These are phyloP conservation scores for Leucozona laternaria DNA, from an alignment of 2,888 invertebrate genomes.

Conservation along the genomic window DNA sequence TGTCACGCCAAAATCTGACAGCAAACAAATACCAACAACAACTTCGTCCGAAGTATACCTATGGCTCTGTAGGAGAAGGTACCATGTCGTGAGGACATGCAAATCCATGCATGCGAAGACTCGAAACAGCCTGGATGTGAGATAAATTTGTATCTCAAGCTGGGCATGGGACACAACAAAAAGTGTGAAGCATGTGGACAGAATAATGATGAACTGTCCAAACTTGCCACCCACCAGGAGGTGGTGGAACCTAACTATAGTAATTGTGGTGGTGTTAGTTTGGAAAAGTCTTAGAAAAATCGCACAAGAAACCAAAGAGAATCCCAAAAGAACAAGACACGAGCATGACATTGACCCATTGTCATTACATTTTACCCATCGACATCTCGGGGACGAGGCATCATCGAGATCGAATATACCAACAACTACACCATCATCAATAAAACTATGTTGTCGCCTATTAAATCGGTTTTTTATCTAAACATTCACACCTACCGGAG, in stretches of 20 bases:
- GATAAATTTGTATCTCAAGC: slow-evolving; percentile 72
- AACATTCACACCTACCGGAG: slow-evolving; percentile 64
- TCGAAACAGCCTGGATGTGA: slow-evolving; percentile 45
- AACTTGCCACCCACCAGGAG: slow-evolving; percentile 63
- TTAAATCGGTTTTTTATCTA: slow-evolving; percentile 58
- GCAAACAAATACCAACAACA: slow-evolving; percentile 44
- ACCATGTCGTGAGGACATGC: slow-evolving; percentile 73
- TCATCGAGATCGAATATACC: background rate
- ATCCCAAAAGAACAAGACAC: slow-evolving; percentile 51
- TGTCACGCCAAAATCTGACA: slow-evolving; percentile 75
- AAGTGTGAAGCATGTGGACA: slow-evolving; percentile 54
- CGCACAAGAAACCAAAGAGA: slow-evolving; percentile 8
- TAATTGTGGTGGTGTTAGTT: background rate
- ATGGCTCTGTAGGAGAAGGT: background rate
- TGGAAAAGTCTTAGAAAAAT: slow-evolving; percentile 10
- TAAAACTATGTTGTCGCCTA: slow-evolving; percentile 66
- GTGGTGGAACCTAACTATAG: too few relatives aligned
- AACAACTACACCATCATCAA: slow-evolving; percentile 47
- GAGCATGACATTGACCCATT: slow-evolving; percentile 73
- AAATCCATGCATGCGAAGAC: slow-evolving; percentile 61
- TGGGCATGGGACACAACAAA: slow-evolving; percentile 21
- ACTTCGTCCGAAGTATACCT: slow-evolving; percentile 11
- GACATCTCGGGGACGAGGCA: background rate
- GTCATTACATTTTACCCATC: slow-evolving; percentile 14
- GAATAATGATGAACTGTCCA: slow-evolving; percentile 74